Base-by-base conservation (phyloP, 2,113 vertebrate species). In the Paratilapia polleni region DNA sequence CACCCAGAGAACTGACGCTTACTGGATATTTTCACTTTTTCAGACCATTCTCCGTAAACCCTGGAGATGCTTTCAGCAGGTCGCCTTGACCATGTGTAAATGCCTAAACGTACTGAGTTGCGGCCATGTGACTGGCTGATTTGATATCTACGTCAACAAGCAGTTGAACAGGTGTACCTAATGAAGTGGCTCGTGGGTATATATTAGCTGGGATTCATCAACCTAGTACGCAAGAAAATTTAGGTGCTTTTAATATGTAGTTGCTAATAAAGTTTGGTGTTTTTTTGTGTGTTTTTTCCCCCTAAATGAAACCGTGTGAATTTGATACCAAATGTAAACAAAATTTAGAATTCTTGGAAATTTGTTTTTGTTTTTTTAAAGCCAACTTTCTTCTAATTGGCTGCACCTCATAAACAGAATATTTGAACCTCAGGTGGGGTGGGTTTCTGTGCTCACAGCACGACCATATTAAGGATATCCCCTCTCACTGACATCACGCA, bases 151-250 rank as follows among this genome's bases (percentile, higher is more conserved):
- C 5, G 5, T 11, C 47, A 15, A 68, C 2, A 11, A 68, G 41
- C 41, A 49, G 47, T 47, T 47, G 22, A 49, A 4, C 9, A 68
- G 41, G 64, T 68, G 47, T 49, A 47, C 43, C 43, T 6, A 68
- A 41, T 8, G 0, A 68, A 68, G 22, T 0, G 1, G 36, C n/a
- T 0, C 0, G 36, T 19, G 22, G 28, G 19, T 47, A 15, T 68
- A 43, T 19, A 2, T 49, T 68, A 68, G 64, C 26, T 19, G 22
- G 17, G 64, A 68, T 68, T 68, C 47, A 68, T 26, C 22, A 4
- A 47, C 1, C 64, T 68, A 47, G 22, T 66, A 47, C 0, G 17
- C 38, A 66, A 26, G 63, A 26, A 47, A 66, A 66, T 5, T 6
- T 38, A 47, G 24, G 47, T 26, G 24, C 22, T 68, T 68, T 22